A percentile compares a stretch with the other conserved stretches of the same genome.
Conservation (phyloP, 1,140 invertebrate genomes). For the Spodoptera litura region DNA sequence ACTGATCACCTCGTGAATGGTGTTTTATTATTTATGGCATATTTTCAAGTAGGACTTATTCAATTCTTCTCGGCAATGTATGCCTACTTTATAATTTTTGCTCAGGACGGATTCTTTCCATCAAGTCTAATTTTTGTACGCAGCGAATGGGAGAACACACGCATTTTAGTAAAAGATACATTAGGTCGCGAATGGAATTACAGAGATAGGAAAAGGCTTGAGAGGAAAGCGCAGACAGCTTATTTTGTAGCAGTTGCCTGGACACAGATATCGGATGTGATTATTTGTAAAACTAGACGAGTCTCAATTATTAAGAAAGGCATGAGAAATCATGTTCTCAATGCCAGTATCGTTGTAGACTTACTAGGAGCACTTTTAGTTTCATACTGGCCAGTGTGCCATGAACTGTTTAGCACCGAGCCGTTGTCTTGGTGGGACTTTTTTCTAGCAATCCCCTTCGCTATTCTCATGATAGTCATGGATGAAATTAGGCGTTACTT, state of each 20-base stretch:
- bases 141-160: conserved; percentile 90
- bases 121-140: conserved; percentile 88
- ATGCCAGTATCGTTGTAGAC: conserved; percentile 90
- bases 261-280: conserved; percentile 93
- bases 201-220: conserved; percentile 89
- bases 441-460: conserved; percentile 91
- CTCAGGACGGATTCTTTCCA: conserved; percentile 94
- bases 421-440: conserved; percentile 89
- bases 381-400: conserved; percentile 90
- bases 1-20: conserved; percentile 94
- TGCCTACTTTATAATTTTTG: conserved; percentile 94
- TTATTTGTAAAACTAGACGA: conserved; percentile 93
- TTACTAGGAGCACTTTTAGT: conserved; percentile 88
- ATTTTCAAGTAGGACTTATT: conserved; percentile 95
- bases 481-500: conserved; percentile 92
- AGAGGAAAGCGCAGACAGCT: conserved; percentile 92
- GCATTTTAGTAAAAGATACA: conserved; percentile 91
- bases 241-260: conserved; percentile 93
- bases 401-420: conserved; percentile 87
- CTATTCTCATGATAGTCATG: conserved; percentile 90
- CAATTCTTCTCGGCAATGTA: conserved; percentile 95
- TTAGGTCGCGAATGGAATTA: conserved; percentile 92
- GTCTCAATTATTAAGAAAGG: conserved; percentile 92
- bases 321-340: conserved; percentile 91
- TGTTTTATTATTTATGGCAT: conserved; percentile 91